Conservation (phyloP, 2,888 invertebrate species). For the Tubulanus polymorphus region DNA sequence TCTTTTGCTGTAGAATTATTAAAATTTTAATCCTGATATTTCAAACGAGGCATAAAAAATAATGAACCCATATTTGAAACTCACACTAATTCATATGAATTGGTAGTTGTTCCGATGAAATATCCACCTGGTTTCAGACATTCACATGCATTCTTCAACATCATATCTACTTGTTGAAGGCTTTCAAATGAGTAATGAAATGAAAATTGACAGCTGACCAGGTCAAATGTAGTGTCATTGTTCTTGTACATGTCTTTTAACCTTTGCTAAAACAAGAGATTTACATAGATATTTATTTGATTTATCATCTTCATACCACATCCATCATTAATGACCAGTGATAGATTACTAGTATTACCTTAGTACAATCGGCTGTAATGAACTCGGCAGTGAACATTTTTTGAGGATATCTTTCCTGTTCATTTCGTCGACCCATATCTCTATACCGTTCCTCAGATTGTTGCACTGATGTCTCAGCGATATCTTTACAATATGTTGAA, state of each 20-base stretch:
- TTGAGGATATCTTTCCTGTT: conserved; percentile 41
- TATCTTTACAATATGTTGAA: conserved; percentile 58
- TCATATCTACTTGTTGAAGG: conserved; percentile 74
- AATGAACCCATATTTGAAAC: conserved; percentile 24
- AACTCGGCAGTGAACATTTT: conserved; percentile 78
- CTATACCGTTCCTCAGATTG: conserved; percentile 83
- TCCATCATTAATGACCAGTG: neutral
- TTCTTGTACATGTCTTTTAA: conserved; percentile 65
- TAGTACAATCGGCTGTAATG: conserved; percentile 87
- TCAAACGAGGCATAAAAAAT: neutral
- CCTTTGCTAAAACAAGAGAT: conserved; percentile 12
- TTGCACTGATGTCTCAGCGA: conserved; percentile 86
- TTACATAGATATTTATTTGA: neutral
- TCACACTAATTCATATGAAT: conserved; percentile 86
- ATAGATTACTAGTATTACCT: conserved; percentile 51
- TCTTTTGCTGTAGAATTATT: conserved; percentile 30
- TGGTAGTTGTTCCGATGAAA: conserved; percentile 94
- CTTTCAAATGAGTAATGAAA: conserved; percentile 74
- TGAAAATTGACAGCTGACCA: conserved; percentile 97
- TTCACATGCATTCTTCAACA: conserved; percentile 89
- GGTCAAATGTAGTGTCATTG: conserved; percentile 72
- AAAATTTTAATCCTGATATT: neutral
- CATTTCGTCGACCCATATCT: conserved; percentile 58
- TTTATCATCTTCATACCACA: neutral
- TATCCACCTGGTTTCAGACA: conserved; percentile 84